A percentile compares a stretch with the other conserved stretches of the same genome.
phyloP scores from a whole-genome alignment of 1,140 invertebrate genomes.

The Zaprionus vittiger region DNA sequence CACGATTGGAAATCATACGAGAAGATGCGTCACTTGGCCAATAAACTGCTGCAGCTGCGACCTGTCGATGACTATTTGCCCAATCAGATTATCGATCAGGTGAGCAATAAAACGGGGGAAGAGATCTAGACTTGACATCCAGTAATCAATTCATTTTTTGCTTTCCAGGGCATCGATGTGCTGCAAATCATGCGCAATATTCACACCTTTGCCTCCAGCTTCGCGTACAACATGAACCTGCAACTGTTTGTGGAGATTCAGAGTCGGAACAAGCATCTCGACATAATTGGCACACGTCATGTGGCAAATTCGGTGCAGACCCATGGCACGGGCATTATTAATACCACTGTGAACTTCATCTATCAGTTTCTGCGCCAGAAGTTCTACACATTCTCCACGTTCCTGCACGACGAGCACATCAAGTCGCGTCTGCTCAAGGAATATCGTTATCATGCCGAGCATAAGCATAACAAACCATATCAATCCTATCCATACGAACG shows the following conservation, averaged over 20 bases:
- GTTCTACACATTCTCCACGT: slow-evolving; percentile 98
- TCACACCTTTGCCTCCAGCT: slow-evolving; percentile 96
- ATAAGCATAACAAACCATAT: slow-evolving; percentile 83
- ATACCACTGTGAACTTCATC: slow-evolving; percentile 98
- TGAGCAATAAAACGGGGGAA: slow-evolving; percentile 49
- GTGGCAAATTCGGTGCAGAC: slow-evolving; percentile 99
- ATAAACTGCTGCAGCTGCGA: slow-evolving; percentile 92
- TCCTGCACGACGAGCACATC: slow-evolving; percentile 99
- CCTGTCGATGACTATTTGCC: slow-evolving; percentile 96
- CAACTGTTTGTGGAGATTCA: slow-evolving; percentile 97
- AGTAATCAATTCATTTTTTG: not conserved
- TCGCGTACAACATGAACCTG: slow-evolving; percentile 98
- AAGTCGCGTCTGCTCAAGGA: slow-evolving; percentile 97
- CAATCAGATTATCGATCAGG: slow-evolving; percentile 97
- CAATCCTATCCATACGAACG: slow-evolving; percentile 93
- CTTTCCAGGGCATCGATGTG: slow-evolving; percentile 94
- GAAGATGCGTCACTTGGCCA: slow-evolving; percentile 97
- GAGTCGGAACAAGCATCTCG: slow-evolving; percentile 97
- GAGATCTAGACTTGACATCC: not conserved
- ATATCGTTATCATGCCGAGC: slow-evolving; percentile 89
- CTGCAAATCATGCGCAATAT: slow-evolving; percentile 99
- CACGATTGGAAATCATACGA: slow-evolving; percentile 99
- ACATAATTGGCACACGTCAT: slow-evolving; percentile 97
- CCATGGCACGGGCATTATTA: slow-evolving; percentile 98
- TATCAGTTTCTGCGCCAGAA: slow-evolving; percentile 98